Conservation (phyloP, 2,888 invertebrate genomes). For the Caradrina clavipalpis region DNA sequence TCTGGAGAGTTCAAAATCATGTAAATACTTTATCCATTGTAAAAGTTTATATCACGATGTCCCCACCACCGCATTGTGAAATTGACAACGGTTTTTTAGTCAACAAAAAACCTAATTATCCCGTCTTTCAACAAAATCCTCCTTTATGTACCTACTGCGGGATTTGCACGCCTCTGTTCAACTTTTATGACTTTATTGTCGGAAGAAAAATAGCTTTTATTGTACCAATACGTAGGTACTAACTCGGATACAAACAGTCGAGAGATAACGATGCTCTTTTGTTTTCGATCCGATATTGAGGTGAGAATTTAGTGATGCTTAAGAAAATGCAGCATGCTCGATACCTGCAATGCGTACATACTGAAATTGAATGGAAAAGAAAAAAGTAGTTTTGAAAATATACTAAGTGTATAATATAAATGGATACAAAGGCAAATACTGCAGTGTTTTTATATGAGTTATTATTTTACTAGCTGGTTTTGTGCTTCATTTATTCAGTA, state of each 20-base stretch:
- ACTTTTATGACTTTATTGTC: background rate
- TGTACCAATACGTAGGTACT: conserved; percentile 3
- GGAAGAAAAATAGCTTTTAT: conserved; percentile 9
- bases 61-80: too few relatives aligned
- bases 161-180: background rate
- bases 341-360: conserved; percentile 25
- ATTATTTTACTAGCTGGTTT: too few relatives aligned
- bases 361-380: conserved; percentile 4
- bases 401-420: background rate
- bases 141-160: background rate
- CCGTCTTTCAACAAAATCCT: too few relatives aligned
- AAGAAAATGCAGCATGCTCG: background rate
- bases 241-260: background rate
- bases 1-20: too few relatives aligned
- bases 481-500: too few relatives aligned
- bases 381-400: background rate
- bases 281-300: conserved; percentile 9
- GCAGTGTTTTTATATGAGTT: too few relatives aligned
- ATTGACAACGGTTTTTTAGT: too few relatives aligned
- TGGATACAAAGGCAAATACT: too few relatives aligned
- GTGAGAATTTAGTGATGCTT: conserved; percentile 1
- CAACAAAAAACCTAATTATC: too few relatives aligned
- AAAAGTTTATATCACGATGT: too few relatives aligned
- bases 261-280: conserved; percentile 16
- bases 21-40: too few relatives aligned